Evolutionary conservation across 2,113 vertebrate species (phyloP).

Genomic region (Seriola rivoliana): DNA sequence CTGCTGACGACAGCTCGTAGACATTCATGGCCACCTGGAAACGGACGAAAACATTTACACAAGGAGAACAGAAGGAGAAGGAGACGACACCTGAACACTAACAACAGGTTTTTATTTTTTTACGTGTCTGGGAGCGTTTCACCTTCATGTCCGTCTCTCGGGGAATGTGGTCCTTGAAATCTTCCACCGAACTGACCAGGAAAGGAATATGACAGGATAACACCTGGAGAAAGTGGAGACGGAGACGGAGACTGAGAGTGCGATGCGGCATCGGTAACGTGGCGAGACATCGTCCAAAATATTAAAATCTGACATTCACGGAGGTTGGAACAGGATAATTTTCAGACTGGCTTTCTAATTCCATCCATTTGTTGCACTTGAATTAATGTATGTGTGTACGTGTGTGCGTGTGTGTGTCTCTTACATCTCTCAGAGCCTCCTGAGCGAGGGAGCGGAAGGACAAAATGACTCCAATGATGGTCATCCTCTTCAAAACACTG

Average conservation of each 20-base stretch:
- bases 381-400: neutral
- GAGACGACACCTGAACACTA: neutral
- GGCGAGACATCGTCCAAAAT: too few relatives aligned
- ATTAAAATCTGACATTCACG: too few relatives aligned
- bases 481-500: constrained; percentile 99
- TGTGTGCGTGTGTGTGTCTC: constrained; percentile 58
- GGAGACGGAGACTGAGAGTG: neutral
- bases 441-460: constrained; percentile 98
- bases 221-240: constrained; percentile 82
- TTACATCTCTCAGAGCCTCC: constrained; percentile 97
- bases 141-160: constrained; percentile 99
- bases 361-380: neutral
- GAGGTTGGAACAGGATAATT: too few relatives aligned
- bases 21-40: constrained; percentile 98
- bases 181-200: constrained; percentile 98
- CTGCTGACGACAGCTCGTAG: constrained; percentile 97
- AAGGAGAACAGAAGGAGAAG: neutral
- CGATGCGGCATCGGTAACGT: neutral
- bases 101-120: accelerated
- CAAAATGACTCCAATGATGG: constrained; percentile 97
- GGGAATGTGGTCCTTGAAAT: constrained; percentile 99
- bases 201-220: constrained; percentile 99
- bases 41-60: neutral
- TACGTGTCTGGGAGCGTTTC: constrained; percentile 8
- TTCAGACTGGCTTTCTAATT: too few relatives aligned